Percentiles rank a stretch among this genome's conserved stretches.
Evolutionary conservation across 2,797 vertebrate species (phyloP).

Genomic region (Pseudopleuronectes americanus): DNA sequence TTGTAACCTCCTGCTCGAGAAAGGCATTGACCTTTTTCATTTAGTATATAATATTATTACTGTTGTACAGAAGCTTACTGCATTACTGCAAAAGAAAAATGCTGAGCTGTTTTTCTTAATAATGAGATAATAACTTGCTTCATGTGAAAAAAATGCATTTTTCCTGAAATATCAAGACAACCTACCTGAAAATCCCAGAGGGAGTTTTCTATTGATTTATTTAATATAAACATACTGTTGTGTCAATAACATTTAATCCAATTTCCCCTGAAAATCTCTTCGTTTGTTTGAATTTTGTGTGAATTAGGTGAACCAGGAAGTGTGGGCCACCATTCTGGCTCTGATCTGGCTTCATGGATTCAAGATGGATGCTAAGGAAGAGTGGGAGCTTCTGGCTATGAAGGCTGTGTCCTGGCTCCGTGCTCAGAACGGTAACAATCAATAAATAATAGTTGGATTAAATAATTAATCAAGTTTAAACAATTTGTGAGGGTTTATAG

Average conservation of each 20-base stretch:
- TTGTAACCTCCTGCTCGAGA: no score
- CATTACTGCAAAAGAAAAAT: no score
- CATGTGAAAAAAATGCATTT: no score
- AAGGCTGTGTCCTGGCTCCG: conserved; percentile 83
- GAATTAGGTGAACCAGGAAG: conserved; percentile 59
- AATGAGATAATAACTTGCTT: no score
- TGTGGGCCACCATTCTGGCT: conserved; percentile 87
- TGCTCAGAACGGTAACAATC: conserved; percentile 74
- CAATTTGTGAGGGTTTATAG: neutral
- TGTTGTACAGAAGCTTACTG: neutral
- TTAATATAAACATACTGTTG: no score
- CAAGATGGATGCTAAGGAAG: conserved; percentile 67
- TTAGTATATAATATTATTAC: neutral
- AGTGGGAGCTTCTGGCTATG: conserved; percentile 86
- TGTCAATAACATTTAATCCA: no score
- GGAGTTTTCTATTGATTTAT: no score
- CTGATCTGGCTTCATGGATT: conserved; percentile 85
- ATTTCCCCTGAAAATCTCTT: neutral
- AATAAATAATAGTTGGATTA: no score
- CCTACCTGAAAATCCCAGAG: no score
- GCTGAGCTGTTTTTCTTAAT: no score
- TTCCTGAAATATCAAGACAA: no score
- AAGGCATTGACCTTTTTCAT: no score
- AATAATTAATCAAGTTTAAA: neutral
- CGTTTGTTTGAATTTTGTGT: neutral